phyloP scores from a whole-genome alignment of 2,888 invertebrate species.

The Euzophera pinguis region DNA sequence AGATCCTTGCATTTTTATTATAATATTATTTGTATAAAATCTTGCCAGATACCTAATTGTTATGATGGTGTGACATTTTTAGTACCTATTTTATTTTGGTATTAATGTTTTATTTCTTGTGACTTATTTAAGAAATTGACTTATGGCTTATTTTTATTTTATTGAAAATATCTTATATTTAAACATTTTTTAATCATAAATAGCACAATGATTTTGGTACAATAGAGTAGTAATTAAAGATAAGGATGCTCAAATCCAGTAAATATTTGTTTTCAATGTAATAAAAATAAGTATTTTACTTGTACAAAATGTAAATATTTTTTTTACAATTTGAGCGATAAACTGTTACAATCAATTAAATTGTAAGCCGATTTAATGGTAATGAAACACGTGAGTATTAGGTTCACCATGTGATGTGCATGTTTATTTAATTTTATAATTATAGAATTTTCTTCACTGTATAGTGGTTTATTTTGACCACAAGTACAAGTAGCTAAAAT shows the following conservation, averaged over 20 bases:
- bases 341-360: not conserved
- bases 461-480: slow-evolving; percentile 20
- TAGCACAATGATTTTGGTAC: no score
- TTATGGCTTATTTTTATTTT: not conserved
- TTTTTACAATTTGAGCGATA: not conserved
- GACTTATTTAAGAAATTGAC: not conserved
- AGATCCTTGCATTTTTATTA: not conserved
- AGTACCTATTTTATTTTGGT: not conserved
- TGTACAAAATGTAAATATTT: slow-evolving; percentile 1
- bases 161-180: not conserved
- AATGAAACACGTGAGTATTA: not conserved
- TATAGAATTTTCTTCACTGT: slow-evolving; percentile 1
- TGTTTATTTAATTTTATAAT: not conserved
- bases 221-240: no score
- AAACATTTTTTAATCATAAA: not conserved
- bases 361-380: not conserved
- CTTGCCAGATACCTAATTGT: not conserved
- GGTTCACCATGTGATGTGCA: not conserved
- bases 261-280: not conserved
- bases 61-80: not conserved
- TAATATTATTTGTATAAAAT: not conserved
- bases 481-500: slow-evolving; percentile 25
- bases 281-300: slow-evolving; percentile 6
- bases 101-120: not conserved
- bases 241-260: no score